Percentiles rank a stretch among this genome's conserved stretches.
These are phyloP conservation scores for Sarcophaga carnaria DNA, from an alignment of 2,888 invertebrate species.

Conservation along the genomic window DNA sequence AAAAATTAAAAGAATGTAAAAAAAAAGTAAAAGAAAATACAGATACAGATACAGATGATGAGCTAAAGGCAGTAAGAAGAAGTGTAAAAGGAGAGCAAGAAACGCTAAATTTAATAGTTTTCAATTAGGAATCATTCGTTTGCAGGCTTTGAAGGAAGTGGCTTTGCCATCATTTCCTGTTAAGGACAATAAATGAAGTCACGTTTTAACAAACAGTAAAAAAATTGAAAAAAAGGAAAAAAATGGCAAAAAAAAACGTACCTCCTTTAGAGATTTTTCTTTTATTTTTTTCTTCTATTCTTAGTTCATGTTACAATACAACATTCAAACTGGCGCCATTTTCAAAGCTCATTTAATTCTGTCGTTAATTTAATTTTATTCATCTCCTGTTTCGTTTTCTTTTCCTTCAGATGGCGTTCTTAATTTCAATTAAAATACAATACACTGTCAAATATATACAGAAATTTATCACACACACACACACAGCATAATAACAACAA, in stretches of 20 bases:
- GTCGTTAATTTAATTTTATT: constrained; percentile 69
- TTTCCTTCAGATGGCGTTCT: constrained; percentile 36
- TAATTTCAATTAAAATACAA: constrained; percentile 55
- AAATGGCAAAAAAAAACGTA: constrained; percentile 48
- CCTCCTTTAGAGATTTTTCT: constrained; percentile 56
- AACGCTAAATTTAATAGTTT: constrained; percentile 79
- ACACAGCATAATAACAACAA: neutral
- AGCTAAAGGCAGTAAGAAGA: constrained; percentile 49
- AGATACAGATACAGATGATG: constrained; percentile 52
- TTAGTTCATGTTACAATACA: constrained; percentile 42
- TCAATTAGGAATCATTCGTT: constrained; percentile 81
- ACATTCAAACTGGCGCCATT: constrained; percentile 66
- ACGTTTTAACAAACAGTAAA: constrained; percentile 74
- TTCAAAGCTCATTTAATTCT: constrained; percentile 69
- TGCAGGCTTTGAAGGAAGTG: constrained; percentile 76
- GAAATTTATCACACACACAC: constrained; percentile 24
- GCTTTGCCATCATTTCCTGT: constrained; percentile 67
- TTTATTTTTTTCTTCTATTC: constrained; percentile 4
- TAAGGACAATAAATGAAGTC: constrained; percentile 79
- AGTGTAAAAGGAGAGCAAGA: constrained; percentile 69
- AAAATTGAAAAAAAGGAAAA: constrained; percentile 18
- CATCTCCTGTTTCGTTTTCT: constrained; percentile 53
- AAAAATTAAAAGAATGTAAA: constrained; percentile 60
- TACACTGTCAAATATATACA: constrained; percentile 11
- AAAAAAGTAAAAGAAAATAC: neutral